These are phyloP conservation scores for Ia io DNA, from an alignment of 2,113 vertebrate genomes.

Conservation along the genomic window DNA sequence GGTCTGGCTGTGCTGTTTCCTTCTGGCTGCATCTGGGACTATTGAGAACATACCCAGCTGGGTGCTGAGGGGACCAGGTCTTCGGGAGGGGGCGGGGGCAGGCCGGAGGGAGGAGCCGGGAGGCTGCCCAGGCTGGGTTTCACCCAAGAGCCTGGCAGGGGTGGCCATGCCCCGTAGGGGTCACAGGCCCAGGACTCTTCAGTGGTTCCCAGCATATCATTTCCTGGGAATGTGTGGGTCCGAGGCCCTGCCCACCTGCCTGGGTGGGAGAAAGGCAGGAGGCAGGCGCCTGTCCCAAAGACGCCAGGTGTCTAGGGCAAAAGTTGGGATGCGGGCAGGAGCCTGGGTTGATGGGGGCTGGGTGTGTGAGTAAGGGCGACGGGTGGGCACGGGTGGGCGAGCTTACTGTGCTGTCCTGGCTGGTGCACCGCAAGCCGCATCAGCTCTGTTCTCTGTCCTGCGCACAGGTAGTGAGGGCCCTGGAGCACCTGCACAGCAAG, in stretches of 20 bases:
- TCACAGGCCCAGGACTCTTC: neutral
- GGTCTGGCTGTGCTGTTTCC: neutral
- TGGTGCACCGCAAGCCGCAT: neutral
- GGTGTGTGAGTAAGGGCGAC: neutral
- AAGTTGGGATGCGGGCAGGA: neutral
- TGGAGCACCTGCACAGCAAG: conserved; percentile 89
- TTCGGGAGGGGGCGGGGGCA: no score
- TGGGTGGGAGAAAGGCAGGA: neutral
- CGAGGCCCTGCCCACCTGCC: no score
- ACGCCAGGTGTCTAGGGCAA: neutral
- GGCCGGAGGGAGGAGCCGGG: neutral
- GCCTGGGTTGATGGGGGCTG: neutral
- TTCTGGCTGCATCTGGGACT: neutral
- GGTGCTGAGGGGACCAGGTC: neutral
- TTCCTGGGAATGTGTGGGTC: neutral
- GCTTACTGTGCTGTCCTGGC: neutral
- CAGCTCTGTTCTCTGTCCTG: neutral
- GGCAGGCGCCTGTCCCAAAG: neutral
- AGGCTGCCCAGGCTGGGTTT: neutral
- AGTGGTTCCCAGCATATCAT: neutral
- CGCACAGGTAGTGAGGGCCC: conserved; percentile 83
- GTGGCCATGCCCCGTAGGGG: no score
- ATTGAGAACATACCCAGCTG: neutral
- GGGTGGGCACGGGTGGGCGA: accelerated
- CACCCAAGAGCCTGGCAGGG: neutral